These are phyloP conservation scores for Pseudoatta argentina DNA, from an alignment of 1,140 invertebrate species.

Conservation along the genomic window DNA sequence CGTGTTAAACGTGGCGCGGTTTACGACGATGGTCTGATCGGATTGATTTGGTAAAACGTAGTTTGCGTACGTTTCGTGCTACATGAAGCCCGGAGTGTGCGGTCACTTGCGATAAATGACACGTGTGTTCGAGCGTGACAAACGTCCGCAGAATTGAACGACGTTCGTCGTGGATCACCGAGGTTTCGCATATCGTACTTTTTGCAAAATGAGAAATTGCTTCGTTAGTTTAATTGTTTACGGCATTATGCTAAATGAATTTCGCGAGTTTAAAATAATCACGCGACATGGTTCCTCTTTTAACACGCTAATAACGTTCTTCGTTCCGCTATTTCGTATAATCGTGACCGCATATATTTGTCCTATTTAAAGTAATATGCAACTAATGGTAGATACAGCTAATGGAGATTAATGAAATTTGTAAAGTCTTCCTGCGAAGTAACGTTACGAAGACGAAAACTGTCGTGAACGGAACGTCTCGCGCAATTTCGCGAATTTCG, in stretches of 20 bases:
- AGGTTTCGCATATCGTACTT: not conserved
- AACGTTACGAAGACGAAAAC: not conserved
- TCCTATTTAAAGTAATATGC: not conserved
- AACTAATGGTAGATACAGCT: not conserved
- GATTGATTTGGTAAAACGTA: constrained; percentile 43
- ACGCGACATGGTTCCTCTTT: not conserved
- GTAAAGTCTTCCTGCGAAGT: not conserved
- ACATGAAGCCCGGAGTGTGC: constrained; percentile 1
- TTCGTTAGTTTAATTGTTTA: constrained; percentile 6
- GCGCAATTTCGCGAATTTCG: not conserved
- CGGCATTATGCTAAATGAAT: not conserved
- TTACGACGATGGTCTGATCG: constrained; percentile 21
- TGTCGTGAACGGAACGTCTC: not conserved
- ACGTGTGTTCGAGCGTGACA: constrained; percentile 5
- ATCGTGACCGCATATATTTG: not conserved
- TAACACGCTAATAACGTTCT: constrained; percentile 1
- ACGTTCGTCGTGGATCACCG: constrained; percentile 3
- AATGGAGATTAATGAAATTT: constrained; percentile 12
- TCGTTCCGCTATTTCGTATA: not conserved
- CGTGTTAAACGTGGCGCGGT: constrained; percentile 40
- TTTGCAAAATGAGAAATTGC: constrained; percentile 22
- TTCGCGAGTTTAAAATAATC: not conserved
- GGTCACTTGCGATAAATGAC: constrained; percentile 26
- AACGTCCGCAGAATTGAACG: not conserved
- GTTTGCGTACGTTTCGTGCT: constrained; percentile 31